Conservation (phyloP, 1,140 invertebrate genomes). For the Cardiocondyla obscurior region DNA sequence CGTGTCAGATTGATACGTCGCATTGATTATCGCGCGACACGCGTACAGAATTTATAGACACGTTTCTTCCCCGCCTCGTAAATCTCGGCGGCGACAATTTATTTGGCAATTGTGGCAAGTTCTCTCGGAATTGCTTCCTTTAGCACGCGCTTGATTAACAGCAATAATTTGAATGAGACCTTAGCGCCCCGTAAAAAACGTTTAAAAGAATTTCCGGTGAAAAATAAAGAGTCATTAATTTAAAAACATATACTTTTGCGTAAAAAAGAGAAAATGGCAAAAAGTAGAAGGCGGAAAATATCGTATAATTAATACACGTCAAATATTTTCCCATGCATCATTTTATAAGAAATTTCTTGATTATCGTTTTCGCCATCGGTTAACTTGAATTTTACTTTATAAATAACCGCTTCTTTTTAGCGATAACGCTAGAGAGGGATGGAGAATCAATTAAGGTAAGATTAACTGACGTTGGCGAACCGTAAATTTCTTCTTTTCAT, state of each 20-base stretch:
- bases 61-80: conserved; percentile 19
- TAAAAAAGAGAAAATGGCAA: neutral
- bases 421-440: neutral
- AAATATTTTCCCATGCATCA: neutral
- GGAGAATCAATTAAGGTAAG: conserved; percentile 32
- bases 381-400: conserved; percentile 25
- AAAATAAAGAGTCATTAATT: neutral
- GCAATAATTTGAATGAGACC: neutral
- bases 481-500: conserved; percentile 24
- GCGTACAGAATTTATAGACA: conserved; percentile 40
- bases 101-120: neutral
- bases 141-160: conserved; percentile 25
- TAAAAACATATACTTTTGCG: neutral
- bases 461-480: conserved; percentile 39
- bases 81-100: conserved; percentile 20
- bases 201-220: neutral
- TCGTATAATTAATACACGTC: conserved; percentile 4
- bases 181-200: neutral
- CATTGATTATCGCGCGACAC: conserved; percentile 41
- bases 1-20: conserved; percentile 30
- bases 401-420: neutral
- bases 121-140: neutral
- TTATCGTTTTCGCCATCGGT: neutral
- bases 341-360: neutral
- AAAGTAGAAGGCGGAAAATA: neutral